Evolutionary conservation across 2,888 invertebrate species (phyloP), one percentile per base, ranked within the genome.

Genomic region (Mesodorylaimus sp.): DNA sequence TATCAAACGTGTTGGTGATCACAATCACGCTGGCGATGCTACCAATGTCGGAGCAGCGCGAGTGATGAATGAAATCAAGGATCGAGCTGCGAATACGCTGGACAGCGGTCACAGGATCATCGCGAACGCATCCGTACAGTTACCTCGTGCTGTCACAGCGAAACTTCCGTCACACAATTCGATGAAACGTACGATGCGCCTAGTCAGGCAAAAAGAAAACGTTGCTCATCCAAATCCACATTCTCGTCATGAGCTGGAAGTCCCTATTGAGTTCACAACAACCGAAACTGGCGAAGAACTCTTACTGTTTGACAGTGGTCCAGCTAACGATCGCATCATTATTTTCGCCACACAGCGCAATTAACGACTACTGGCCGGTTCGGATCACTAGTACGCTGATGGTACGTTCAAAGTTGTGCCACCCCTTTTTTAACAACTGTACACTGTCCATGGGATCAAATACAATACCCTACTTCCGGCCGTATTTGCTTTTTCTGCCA

Each of bases 51-150:
- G 21, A 39, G 41, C 41, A 7, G 21, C 41, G 21, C 13, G 13
- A 39, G 10, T 39, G 7, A 7, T 39, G n/a, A 39, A 39, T 21
- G 41, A 7, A 21, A 21, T 21, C 41, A 39, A 39, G 7, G 41
- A 39, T 19, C 13, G 41, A 39, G 41, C 41, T 39, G 41, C 41
- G n/a, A n/a, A n/a, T n/a, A n/a, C n/a, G n/a, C n/a, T n/a, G n/a
- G n/a, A n/a, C n/a, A n/a, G n/a, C n/a, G n/a, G n/a, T n/a, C n/a
- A n/a, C n/a, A n/a, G n/a, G n/a, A n/a, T n/a, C n/a, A n/a, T n/a
- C n/a, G n/a, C n/a, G n/a, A n/a, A n/a, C n/a, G n/a, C n/a, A 19
- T 39, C 21, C 5, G 13, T 39, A 19, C n/a, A 21, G 21, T 39
- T 39, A 39, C 21, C 21, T 16, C 41, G 5, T 19, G 41, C 41